These are phyloP conservation scores for Willowsia nigromaculata DNA, from an alignment of 2,888 invertebrate species.

Conservation along the genomic window DNA sequence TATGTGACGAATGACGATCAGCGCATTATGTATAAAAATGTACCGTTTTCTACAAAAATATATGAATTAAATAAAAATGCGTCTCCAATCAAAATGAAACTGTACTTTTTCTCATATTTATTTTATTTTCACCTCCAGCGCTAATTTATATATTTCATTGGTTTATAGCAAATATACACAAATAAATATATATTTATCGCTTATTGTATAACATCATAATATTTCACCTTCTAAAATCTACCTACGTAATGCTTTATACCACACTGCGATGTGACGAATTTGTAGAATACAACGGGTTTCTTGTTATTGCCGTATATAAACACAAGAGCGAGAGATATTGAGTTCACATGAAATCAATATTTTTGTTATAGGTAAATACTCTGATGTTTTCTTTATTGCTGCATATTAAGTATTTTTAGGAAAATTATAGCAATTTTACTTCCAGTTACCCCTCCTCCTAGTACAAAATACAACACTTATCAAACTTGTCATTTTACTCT, in stretches of 20 bases:
- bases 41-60: not conserved
- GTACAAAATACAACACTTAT: not conserved
- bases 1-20: not conserved
- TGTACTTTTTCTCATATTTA: not conserved
- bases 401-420: not conserved
- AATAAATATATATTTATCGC: not conserved
- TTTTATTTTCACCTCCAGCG: constrained; percentile 24
- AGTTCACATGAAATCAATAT: not conserved
- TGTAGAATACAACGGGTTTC: not conserved
- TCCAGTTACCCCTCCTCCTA: not conserved
- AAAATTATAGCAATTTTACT: not conserved
- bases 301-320: not conserved
- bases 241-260: too few relatives aligned
- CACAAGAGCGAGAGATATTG: not conserved
- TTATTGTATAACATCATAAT: not conserved
- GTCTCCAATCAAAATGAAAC: not conserved
- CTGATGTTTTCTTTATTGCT: not conserved
- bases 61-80: not conserved
- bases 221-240: not conserved
- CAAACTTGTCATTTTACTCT: not conserved
- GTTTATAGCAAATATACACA: constrained; percentile 44
- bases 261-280: not conserved
- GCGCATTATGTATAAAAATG: not conserved
- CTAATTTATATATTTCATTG: constrained; percentile 24
- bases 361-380: not conserved